These are phyloP conservation scores for Sicus ferrugineus DNA, from an alignment of 2,888 invertebrate species.

Conservation along the genomic window DNA sequence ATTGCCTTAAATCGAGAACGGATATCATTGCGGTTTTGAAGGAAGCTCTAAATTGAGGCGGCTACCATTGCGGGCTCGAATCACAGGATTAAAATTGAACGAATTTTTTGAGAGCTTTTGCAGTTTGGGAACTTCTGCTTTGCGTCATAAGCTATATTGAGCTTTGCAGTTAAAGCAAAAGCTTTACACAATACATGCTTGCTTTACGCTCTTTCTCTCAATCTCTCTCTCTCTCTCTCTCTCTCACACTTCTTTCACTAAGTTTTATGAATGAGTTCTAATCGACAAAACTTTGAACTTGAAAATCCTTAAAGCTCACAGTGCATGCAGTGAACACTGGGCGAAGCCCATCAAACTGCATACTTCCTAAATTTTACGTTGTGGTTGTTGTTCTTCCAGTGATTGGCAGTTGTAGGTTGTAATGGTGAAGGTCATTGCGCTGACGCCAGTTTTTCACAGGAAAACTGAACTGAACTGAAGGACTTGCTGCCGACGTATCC, in stretches of 20 bases:
- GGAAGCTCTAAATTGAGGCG: no score
- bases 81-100: no score
- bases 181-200: background rate
- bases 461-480: slow-evolving; percentile 31
- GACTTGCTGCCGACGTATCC: slow-evolving; percentile 33
- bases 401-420: slow-evolving; percentile 33
- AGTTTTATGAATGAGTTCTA: slow-evolving; percentile 11
- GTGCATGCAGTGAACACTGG: background rate
- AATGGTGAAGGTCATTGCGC: slow-evolving; percentile 59
- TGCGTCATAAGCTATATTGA: background rate
- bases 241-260: background rate
- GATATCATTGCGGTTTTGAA: no score
- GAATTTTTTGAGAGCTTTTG: background rate
- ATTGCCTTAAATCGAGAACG: no score
- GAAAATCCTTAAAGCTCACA: slow-evolving; percentile 43
- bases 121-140: background rate
- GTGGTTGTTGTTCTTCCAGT: slow-evolving; percentile 29
- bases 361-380: slow-evolving; percentile 10
- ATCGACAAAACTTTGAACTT: slow-evolving; percentile 53
- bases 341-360: slow-evolving; percentile 4
- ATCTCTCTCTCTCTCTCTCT: slow-evolving; percentile 11
- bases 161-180: background rate
- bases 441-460: slow-evolving; percentile 44
- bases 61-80: no score
- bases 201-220: background rate